A percentile compares a stretch with the other conserved stretches of the same genome.
These are phyloP conservation scores for Tapirus terrestris DNA, from an alignment of 2,113 vertebrate species.

Conservation along the genomic window DNA sequence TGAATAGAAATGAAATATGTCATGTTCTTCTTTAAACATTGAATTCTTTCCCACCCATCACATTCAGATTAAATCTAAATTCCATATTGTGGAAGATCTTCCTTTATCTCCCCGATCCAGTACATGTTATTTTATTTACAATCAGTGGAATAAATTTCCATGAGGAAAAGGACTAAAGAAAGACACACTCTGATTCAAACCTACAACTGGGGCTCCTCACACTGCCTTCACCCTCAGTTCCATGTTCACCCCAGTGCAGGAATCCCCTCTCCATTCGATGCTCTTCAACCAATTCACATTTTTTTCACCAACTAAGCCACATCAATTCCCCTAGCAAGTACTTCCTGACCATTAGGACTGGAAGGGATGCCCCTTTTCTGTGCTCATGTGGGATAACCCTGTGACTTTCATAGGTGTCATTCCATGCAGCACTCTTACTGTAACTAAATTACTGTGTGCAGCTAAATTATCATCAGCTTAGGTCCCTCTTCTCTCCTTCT, in stretches of 20 bases:
- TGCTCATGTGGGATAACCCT: neutral
- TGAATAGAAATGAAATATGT: no score
- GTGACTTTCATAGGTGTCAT: neutral
- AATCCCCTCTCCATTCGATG: no score
- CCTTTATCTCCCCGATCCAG: neutral
- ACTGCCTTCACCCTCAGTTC: neutral
- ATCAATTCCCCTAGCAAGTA: no score
- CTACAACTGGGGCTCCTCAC: neutral
- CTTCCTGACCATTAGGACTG: no score
- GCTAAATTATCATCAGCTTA: neutral
- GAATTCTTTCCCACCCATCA: no score
- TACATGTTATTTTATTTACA: neutral
- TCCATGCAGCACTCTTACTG: no score
- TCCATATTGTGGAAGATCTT: no score
- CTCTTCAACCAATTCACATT: no score
- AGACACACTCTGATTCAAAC: neutral
- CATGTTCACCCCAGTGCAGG: no score
- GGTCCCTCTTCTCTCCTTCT: neutral
- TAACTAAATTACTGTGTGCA: neutral
- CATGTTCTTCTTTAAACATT: no score
- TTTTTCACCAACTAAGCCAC: no score
- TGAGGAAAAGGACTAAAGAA: neutral
- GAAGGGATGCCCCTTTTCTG: no score
- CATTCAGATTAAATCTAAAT: neutral
- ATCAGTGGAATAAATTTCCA: neutral